Base-by-base conservation (phyloP, 1,140 invertebrate species). In the Hycleus cichorii region DNA sequence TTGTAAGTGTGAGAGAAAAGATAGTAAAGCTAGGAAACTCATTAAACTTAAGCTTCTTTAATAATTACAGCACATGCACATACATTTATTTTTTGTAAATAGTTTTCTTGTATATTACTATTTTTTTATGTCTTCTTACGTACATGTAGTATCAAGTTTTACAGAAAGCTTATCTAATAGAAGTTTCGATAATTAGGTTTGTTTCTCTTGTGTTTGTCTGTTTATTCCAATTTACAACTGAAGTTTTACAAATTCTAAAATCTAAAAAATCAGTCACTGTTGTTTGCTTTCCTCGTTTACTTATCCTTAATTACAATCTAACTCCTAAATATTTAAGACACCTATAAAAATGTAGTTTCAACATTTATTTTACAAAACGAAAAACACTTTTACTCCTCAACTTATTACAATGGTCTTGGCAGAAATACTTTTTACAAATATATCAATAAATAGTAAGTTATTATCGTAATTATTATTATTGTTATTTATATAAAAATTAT, bases 1-100 rank as follows among this genome's bases (percentile, higher is more conserved):
- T 26, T 18, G 18, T 18, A 18, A 18, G 43, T 46, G 43, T 48
- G 49, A 49, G 47, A 58, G 27, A 46, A 58, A 58, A 50, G 32
- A 39, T 42, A 18, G n/a, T 48, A 12, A 48, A 51, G 43, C 51
- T 40, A 42, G 9, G 11, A 42, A 42, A 11, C 10, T 42, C 9
- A 42, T 42, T 11, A 42, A 42, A 11, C 9, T n/a, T 42, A 42
- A 42, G 40, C 40, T 42, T 11, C 44, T 65, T 65, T 63, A 65
- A 65, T 65, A 63, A 63, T 68, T 71, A 70, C 67, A 69, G 64
- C 67, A 72, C 72, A 74, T 74, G 72, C 72, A 74, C 69, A 71
- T 63, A 74, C 71, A 74, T 69, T 70, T 69, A 74, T 68, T 74
- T 68, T 5, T 32, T 32, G 18, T 18, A 18, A 18, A 18, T 32